These are phyloP conservation scores for Drosophila teissieri DNA, from an alignment of 1,140 invertebrate genomes.

Conservation along the genomic window DNA sequence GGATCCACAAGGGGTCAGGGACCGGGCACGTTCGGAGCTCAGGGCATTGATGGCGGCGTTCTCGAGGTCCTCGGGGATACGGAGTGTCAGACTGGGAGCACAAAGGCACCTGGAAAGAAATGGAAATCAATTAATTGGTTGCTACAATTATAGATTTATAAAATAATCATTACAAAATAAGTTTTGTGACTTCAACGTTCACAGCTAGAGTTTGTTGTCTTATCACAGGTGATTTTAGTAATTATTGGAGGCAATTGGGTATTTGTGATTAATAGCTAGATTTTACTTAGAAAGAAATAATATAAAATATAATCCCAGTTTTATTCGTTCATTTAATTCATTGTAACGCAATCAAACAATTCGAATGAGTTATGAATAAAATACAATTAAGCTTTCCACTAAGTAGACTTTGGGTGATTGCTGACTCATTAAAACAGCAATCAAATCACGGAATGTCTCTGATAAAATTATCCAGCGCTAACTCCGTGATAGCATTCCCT, in stretches of 20 bases:
- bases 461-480: not conserved
- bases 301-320: not conserved
- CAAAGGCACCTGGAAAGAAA: constrained; percentile 60
- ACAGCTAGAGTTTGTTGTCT: too few relatives aligned
- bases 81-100: constrained; percentile 57
- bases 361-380: not conserved
- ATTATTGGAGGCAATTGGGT: too few relatives aligned
- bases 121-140: not conserved
- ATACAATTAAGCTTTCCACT: not conserved
- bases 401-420: not conserved
- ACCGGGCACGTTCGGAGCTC: constrained; percentile 68
- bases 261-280: not conserved
- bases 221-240: too few relatives aligned
- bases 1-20: constrained; percentile 56
- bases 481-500: not conserved
- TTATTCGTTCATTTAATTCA: not conserved
- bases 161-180: not conserved
- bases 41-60: constrained; percentile 68
- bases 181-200: not conserved
- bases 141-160: not conserved
- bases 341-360: not conserved
- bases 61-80: constrained; percentile 78
- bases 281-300: not conserved
- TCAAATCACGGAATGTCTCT: not conserved
- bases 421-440: not conserved